phyloP scores from a whole-genome alignment of 2,113 vertebrate species.

The Sapajus apella region DNA sequence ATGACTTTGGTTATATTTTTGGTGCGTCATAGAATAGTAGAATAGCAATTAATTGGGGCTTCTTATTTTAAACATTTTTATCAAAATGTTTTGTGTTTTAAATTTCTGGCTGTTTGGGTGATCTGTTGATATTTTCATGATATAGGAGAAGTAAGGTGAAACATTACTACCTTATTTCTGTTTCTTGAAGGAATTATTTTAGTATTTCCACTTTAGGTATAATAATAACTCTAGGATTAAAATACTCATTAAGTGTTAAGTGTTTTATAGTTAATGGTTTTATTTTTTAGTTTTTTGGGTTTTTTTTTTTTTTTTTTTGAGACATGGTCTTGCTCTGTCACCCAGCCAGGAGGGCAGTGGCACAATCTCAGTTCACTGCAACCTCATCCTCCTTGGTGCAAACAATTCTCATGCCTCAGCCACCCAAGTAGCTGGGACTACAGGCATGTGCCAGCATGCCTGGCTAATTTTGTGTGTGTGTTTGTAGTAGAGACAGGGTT shows the following conservation, averaged over 20 bases:
- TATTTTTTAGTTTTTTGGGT: no score
- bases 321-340: rapidly evolving
- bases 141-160: background rate
- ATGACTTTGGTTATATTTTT: background rate
- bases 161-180: background rate
- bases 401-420: no score
- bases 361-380: no score
- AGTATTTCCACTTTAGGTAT: background rate
- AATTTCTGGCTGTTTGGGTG: background rate
- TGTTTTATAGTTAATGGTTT: no score
- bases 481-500: no score
- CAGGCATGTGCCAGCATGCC: no score
- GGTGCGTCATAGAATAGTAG: background rate
- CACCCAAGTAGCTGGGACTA: no score
- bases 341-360: no score
- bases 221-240: background rate
- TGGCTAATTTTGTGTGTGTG: no score
- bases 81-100: background rate
- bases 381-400: no score
- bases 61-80: background rate
- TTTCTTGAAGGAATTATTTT: background rate
- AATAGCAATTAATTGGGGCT: background rate
- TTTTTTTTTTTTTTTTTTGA: no score
- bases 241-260: background rate
- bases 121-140: background rate